Conservation (phyloP, 2,113 vertebrate species). For the Caretta caretta region DNA sequence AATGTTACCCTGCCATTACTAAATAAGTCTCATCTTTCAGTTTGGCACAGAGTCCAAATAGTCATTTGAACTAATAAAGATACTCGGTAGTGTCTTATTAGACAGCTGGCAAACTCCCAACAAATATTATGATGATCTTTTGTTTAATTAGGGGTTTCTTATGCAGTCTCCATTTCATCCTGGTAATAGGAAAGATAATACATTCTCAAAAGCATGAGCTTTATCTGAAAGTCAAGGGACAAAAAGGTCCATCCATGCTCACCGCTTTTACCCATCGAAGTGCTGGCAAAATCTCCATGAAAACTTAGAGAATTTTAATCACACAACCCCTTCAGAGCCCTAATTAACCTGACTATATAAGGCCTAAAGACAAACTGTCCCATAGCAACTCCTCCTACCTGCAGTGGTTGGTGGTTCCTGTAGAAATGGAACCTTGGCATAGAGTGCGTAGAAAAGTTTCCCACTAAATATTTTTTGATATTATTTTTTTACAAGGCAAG, state of each 20-base stretch:
- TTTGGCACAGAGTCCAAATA: slow-evolving; percentile 6
- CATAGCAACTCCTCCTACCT: background rate
- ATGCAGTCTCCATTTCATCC: background rate
- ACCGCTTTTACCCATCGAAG: background rate
- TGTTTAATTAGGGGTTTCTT: slow-evolving; percentile 65
- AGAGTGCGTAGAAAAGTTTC: background rate
- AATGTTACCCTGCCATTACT: background rate
- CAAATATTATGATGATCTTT: slow-evolving; percentile 24
- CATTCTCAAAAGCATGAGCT: background rate
- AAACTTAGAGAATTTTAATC: background rate
- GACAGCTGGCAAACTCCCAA: background rate
- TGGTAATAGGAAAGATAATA: background rate
- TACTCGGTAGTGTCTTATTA: background rate
- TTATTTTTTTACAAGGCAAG: background rate
- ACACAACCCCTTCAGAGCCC: background rate
- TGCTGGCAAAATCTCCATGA: background rate
- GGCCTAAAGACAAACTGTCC: background rate
- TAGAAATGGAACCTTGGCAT: background rate
- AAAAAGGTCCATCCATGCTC: background rate
- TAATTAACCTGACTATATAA: background rate
- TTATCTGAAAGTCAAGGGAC: fast-evolving
- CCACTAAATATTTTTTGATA: background rate
- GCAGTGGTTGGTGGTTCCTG: background rate
- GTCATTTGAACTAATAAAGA: slow-evolving; percentile 45
- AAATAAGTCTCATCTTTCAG: background rate